A percentile compares a stretch with the other conserved stretches of the same genome.
Evolutionary conservation across 2,888 invertebrate species (phyloP).

Genomic region (Epinotia bilunana): DNA sequence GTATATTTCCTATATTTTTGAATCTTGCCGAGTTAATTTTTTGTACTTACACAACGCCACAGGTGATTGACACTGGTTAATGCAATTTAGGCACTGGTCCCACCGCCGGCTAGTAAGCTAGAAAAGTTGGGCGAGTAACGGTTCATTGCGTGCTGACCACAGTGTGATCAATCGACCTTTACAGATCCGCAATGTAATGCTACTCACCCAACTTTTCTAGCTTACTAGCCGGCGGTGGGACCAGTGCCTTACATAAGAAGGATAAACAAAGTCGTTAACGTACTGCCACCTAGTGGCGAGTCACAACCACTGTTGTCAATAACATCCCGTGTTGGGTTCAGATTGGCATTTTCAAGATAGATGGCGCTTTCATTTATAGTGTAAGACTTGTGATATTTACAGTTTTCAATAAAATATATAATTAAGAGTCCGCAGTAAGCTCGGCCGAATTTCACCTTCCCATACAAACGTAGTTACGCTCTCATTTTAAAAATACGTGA

Average conservation of each 20-base stretch:
- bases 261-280: slow-evolving; percentile 6
- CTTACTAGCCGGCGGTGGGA: no score
- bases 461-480: no score
- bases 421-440: no score
- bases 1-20: neutral
- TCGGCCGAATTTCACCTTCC: no score
- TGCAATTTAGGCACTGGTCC: no score
- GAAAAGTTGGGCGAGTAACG: no score
- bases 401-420: neutral
- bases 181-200: no score
- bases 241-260: slow-evolving; percentile 20
- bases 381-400: neutral
- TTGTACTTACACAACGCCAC: neutral
- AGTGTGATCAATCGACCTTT: no score
- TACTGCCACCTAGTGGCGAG: slow-evolving; percentile 19
- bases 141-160: no score
- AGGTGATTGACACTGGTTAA: slow-evolving; percentile 16
- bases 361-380: slow-evolving; percentile 7
- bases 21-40: neutral
- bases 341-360: neutral
- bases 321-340: neutral
- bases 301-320: neutral
- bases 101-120: no score
- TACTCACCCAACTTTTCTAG: no score
- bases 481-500: no score